These are phyloP conservation scores for Mesorhabditis sp. DNA, from an alignment of 2,888 invertebrate species.

Conservation along the genomic window DNA sequence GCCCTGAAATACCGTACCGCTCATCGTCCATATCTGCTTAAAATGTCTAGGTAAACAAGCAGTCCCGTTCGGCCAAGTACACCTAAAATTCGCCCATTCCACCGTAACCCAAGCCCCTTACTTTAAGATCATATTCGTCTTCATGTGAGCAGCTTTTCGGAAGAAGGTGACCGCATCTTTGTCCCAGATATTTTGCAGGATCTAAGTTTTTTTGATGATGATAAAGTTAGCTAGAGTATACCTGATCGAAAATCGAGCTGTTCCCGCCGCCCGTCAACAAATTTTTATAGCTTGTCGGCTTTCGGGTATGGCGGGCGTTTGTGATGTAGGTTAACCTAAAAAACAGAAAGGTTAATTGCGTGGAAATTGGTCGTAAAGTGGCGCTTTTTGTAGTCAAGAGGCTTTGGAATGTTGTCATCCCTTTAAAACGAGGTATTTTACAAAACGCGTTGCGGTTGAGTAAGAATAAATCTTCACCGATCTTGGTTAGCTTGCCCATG, in stretches of 20 bases:
- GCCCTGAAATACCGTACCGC: constrained; percentile 38
- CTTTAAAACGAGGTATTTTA: too few species aligned
- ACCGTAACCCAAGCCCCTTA: constrained; percentile 14
- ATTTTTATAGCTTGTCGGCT: constrained; percentile 15
- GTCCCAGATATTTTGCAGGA: constrained; percentile 48
- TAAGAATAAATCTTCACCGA: too few species aligned
- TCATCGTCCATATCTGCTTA: constrained; percentile 54
- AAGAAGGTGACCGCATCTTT: constrained; percentile 54
- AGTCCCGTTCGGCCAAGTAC: constrained; percentile 54
- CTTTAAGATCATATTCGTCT: constrained; percentile 51
- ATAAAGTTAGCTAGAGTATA: background rate
- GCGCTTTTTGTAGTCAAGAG: too few species aligned
- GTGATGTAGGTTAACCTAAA: constrained; percentile 46
- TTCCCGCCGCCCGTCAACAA: background rate
- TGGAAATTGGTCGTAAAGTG: too few species aligned
- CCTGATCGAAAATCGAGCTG: constrained; percentile 24
- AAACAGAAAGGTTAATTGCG: too few species aligned
- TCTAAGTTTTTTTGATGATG: constrained; percentile 17
- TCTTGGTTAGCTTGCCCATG: too few species aligned
- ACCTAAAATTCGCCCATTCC: constrained; percentile 15
- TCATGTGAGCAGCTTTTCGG: constrained; percentile 52
- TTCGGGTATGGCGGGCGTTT: constrained; percentile 42
- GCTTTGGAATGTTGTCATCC: too few species aligned
- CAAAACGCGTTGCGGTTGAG: too few species aligned
- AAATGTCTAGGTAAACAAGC: constrained; percentile 43